Base-by-base conservation (phyloP, 2,113 vertebrate species). In the Alosa alosa region DNA sequence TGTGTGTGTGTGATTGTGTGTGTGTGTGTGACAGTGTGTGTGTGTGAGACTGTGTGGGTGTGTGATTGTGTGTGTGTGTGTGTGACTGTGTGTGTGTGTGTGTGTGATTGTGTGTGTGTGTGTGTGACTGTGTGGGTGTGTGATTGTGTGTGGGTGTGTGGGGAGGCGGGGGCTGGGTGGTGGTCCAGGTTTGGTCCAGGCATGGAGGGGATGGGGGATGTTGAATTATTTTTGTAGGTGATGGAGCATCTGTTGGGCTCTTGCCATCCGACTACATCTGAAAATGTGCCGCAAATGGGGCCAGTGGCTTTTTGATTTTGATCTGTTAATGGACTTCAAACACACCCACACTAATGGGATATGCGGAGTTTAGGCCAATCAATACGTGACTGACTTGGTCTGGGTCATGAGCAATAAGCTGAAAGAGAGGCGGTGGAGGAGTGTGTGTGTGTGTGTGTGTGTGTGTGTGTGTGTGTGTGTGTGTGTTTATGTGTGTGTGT, bases 361-460 rank as follows among this genome's bases (percentile, higher is more conserved):
- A 18, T 82, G 72, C 81, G 81, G 82, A 84, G 85, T 83, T 36
- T 55, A 84, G 52, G 36, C 50, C 90, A 72, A 49, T 83, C 83
- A 83, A 88, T 89, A 88, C 68, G 36, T 75, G 41, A 84, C 72
- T 87, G 88, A 88, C 86, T 78, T 52, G 68, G 81, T 13, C 81
- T 75, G 64, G 64, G 64, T 72, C 10, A 1, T 7, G 5, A 13
- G 64, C 25, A 15, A 72, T 72, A 31, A 72, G 64, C 64, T 10
- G 64, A 72, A 25, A 72, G 64, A 7, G 8, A 10, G 22, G 60
- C 8, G 60, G 20, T 8, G 20, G 60, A 15, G 8, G n/a, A 36
- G 25, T 31, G 64, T 31, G n/a, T 31, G 25, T 72, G 31, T 72
- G 64, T 68, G 22, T 68, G 64, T 31, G 64, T 72, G 60, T 72